Base-by-base conservation (phyloP, 2,888 invertebrate genomes). In the Rhopalosiphum nymphaeae region DNA sequence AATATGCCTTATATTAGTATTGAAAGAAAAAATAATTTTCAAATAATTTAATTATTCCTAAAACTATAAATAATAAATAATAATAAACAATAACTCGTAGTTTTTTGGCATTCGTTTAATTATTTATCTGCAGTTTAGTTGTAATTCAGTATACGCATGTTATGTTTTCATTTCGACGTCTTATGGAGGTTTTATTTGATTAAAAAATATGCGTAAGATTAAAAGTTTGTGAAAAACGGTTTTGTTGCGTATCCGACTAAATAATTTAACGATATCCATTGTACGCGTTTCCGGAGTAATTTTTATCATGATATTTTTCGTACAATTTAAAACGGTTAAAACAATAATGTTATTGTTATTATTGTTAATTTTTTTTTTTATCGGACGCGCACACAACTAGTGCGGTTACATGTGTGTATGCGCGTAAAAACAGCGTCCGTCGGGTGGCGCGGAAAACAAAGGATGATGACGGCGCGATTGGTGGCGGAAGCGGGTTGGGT, bases 161-260 rank as follows among this genome's bases (percentile, higher is more conserved):
- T 49, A 53, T 10, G 36, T 84, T 57, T 85, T 86, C 5, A 36
- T 91, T 91, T 57, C 25, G 44, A 56, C 42, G 85, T 91, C 44
- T 56, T 57, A 85, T 44, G 91, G 78, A 25, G 36, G 91, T 46
- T 91, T 57, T 11, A 46, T 91, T 57, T 26, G 46, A n/a, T 46
- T 36, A 91, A 36, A 89, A 57, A 56, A 89, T 53, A 56, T 11
- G 46, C n/a, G 42, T 86, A 46, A 57, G 84, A 61, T 91, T 85
- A 9, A 78, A 84, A 56, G 29, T 56, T 56, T 56, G 21, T 9
- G 85, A 56, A 84, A 91, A 91, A 85, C 56, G n/a, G 91, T 44
- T 53, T 44, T 85, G 78, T 78, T 36, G 78, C n/a, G 53, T 84
- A 56, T 85, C n/a, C 42, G 56, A 91, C 56, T 84, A 85, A 91